A percentile compares a stretch with the other conserved stretches of the same genome.
Evolutionary conservation across 2,113 vertebrate species (phyloP).

Genomic region (Uria aalge): DNA sequence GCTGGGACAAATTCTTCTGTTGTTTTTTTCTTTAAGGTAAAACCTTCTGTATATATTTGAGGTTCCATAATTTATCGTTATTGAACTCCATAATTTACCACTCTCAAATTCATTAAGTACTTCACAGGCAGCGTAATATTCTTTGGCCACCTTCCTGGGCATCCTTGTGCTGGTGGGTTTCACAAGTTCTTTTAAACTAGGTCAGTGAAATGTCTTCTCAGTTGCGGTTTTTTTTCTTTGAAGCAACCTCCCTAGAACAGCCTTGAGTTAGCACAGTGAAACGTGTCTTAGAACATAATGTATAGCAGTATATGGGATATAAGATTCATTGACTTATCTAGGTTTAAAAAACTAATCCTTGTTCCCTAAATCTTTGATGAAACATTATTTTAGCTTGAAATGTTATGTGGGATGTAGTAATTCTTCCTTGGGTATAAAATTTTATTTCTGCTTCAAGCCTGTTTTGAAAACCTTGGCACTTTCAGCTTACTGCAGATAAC

Average conservation of each 20-base stretch:
- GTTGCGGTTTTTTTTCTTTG: neutral
- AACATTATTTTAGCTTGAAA: slow-evolving; percentile 55
- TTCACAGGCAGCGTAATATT: neutral
- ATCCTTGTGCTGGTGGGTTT: neutral
- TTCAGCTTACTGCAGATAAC: neutral
- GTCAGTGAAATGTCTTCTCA: neutral
- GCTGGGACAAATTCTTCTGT: neutral
- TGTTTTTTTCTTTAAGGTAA: neutral
- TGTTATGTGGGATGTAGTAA: slow-evolving; percentile 32
- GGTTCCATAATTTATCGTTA: neutral
- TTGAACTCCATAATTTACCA: neutral
- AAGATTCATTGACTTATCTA: slow-evolving; percentile 44
- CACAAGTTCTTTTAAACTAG: neutral
- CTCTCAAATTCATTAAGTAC: neutral
- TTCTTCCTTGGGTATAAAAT: slow-evolving; percentile 45
- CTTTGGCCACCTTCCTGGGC: neutral
- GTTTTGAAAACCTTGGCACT: slow-evolving; percentile 36
- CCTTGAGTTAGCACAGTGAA: neutral
- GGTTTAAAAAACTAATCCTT: slow-evolving; percentile 56
- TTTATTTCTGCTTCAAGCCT: slow-evolving; percentile 48
- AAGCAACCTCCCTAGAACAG: neutral
- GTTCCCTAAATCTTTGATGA: slow-evolving; percentile 59
- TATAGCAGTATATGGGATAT: neutral
- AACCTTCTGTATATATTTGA: neutral
- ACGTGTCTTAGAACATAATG: neutral